A percentile compares a stretch with the other conserved stretches of the same genome.
Evolutionary conservation across 2,113 vertebrate species (phyloP).

Genomic region (Ovis aries): ARS-UI_Ramb_v3.0 NC_056054.1:228733501-228734000

Average conservation of each 20-base stretch:
- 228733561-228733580: not conserved
- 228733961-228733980: slow-evolving; percentile 23
- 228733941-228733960: not conserved
- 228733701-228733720: slow-evolving; percentile 3
- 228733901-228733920: slow-evolving; percentile 23
- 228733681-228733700: not conserved
- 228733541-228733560: not conserved
- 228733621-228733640: slow-evolving; percentile 56
- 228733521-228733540: not conserved
- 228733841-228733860: accelerated
- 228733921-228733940: slow-evolving; percentile 25
- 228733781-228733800: not conserved
- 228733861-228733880: not conserved
- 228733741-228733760: not conserved
- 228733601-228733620: slow-evolving; percentile 12
- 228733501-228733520: not conserved
- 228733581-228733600: slow-evolving; percentile 20
- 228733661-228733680: slow-evolving; percentile 35
- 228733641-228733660: slow-evolving; percentile 50
- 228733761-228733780: not conserved
- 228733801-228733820: not conserved
- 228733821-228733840: not conserved
- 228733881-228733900: slow-evolving; percentile 4
- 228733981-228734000: not conserved
- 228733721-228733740: not conserved